phyloP scores from a whole-genome alignment of 2,113 vertebrate species.

The Coptodon bakossiorum region DNA sequence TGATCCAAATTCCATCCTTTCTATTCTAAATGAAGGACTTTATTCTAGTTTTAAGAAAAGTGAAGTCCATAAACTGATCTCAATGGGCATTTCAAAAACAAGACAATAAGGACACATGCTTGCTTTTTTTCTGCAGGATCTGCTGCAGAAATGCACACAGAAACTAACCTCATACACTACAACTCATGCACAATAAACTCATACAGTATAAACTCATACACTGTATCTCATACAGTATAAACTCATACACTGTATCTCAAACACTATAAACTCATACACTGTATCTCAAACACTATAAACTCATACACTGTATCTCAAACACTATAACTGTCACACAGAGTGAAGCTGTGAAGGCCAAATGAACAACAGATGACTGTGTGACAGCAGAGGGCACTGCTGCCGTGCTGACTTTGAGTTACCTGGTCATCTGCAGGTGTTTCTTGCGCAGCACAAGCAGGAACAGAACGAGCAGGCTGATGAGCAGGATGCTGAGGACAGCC shows the following conservation, averaged over 20 bases:
- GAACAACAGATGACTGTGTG: not conserved
- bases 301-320: not conserved
- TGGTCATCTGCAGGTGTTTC: constrained; percentile 89
- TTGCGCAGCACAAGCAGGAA: constrained; percentile 87
- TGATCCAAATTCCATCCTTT: not conserved
- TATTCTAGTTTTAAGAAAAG: too few relatives aligned
- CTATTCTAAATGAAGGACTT: not conserved
- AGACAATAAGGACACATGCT: not conserved
- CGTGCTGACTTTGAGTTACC: not conserved
- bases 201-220: too few relatives aligned
- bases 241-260: not conserved
- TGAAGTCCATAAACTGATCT: not conserved
- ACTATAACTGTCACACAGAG: not conserved
- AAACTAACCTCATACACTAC: not conserved
- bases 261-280: not conserved
- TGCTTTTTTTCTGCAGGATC: not conserved
- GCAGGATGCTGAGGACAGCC: constrained; percentile 84
- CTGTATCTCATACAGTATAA: too few relatives aligned
- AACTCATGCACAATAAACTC: not conserved
- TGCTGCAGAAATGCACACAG: not conserved
- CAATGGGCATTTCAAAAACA: not conserved
- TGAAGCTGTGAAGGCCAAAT: not conserved
- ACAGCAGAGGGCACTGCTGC: not conserved
- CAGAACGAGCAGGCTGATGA: constrained; percentile 84
- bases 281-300: too few relatives aligned